Evolutionary conservation across 2,888 invertebrate genomes (phyloP), one percentile per base, ranked within the genome.

Genomic region (Pyrgus malvae): DNA sequence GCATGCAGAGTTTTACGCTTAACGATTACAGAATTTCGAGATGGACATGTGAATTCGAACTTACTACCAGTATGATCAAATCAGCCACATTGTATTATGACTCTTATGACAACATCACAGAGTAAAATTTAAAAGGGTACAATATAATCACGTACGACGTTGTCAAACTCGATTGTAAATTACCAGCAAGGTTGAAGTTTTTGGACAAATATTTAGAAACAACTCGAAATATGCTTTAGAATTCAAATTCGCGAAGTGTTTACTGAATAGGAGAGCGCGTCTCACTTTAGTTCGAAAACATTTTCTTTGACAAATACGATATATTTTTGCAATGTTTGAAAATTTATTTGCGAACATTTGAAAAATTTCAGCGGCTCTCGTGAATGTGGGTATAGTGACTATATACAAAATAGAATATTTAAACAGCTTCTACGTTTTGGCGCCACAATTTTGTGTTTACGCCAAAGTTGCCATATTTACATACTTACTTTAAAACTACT

Each of bases 171-270:
- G 16, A 1, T 2, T 45, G 23, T 35, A 35, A 23, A 35, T 23
- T 37, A 37, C 48, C 48, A 37, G 16, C 25, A 21, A 42, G 16
- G 16, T 4, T n/a, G 44, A 8, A 42, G 44, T 53, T 38, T 33
- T 54, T 46, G 33, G 17, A 27, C 17, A 46, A 54, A 54, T 53
- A 53, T 46, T 54, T 54, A 25, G 37, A 54, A 38, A 33, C 31
- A 46, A 40, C 46, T 54, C 23, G 12, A 54, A 29, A 40, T 40
- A 33, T 33, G 46, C 46, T 54, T n/a, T 29, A 23, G 31, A 40
- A 40, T 54, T 31, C 31, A 54, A 11, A 40, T 33, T 40, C 25
- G 9, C 16, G 14, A 38, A 45, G 21, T 53, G 23, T 45, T 53
- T 53, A 45, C 31, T 44, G 14, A 16, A 37, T 29, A 38, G 1